These are phyloP conservation scores for Resseliella maxima DNA, from an alignment of 2,888 invertebrate species.

Conservation along the genomic window DNA sequence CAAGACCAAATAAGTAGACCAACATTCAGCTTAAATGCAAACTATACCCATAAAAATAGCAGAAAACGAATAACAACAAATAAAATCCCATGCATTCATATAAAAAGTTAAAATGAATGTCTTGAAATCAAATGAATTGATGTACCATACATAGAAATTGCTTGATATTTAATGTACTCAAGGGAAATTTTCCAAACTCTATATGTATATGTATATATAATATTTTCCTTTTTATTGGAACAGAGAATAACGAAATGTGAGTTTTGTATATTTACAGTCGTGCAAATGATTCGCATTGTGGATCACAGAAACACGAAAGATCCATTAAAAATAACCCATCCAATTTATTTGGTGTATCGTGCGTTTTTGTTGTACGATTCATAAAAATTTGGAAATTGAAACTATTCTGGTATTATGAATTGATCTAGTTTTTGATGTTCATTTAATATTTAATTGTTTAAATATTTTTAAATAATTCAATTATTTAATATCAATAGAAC, in stretches of 20 bases:
- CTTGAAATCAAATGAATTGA: constrained; percentile 52
- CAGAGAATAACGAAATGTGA: not conserved
- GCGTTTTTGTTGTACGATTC: not conserved
- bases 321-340: constrained; percentile 23
- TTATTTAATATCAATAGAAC: no score
- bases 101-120: not conserved
- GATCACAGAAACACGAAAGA: not conserved
- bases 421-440: no score
- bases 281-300: not conserved
- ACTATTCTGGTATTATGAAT: no score
- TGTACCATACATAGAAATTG: constrained; percentile 48
- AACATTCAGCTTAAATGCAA: not conserved
- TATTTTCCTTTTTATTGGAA: not conserved
- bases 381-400: no score
- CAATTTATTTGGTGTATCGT: not conserved
- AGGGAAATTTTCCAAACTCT: constrained; percentile 54
- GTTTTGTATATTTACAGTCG: not conserved
- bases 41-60: not conserved
- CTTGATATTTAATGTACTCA: constrained; percentile 45
- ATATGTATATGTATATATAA: not conserved
- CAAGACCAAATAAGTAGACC: not conserved
- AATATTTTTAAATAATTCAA: no score
- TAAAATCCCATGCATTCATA: not conserved
- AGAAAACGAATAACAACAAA: not conserved
- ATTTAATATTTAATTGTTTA: no score